Percentiles rank a stretch among this genome's conserved stretches.
phyloP scores from a whole-genome alignment of 2,888 invertebrate genomes.

The Parthenolecanium corni region DNA sequence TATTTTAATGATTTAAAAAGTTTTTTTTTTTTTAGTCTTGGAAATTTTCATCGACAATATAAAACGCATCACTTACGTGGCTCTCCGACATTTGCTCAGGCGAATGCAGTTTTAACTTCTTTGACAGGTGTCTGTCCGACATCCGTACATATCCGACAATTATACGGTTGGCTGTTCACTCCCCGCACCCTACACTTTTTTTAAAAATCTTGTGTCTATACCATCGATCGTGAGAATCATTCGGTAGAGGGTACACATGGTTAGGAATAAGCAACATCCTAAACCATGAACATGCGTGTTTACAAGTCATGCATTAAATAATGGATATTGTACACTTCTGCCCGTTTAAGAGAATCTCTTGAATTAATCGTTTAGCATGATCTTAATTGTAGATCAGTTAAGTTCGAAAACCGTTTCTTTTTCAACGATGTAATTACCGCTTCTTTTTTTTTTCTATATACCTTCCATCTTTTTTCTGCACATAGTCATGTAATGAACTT shows the following conservation, averaged over 20 bases:
- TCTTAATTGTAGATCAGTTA: slow-evolving; percentile 28
- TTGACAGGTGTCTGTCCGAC: slow-evolving; percentile 27
- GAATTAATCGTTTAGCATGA: slow-evolving; percentile 28
- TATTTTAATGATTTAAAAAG: slow-evolving; percentile 16
- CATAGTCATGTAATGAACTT: slow-evolving; percentile 23
- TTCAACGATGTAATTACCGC: slow-evolving; percentile 25
- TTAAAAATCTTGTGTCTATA: slow-evolving; percentile 16
- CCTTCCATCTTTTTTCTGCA: neutral
- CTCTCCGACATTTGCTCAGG: slow-evolving; percentile 22
- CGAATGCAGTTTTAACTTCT: slow-evolving; percentile 26
- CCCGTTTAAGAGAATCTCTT: slow-evolving; percentile 21
- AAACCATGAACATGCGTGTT: slow-evolving; percentile 28
- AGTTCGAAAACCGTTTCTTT: slow-evolving; percentile 24
- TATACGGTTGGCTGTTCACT: slow-evolving; percentile 23
- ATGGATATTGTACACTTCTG: slow-evolving; percentile 26
- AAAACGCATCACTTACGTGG: slow-evolving; percentile 25
- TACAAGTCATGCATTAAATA: slow-evolving; percentile 28
- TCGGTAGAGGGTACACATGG: slow-evolving; percentile 25
- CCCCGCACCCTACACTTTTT: neutral
- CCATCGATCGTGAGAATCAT: slow-evolving; percentile 24
- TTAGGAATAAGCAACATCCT: slow-evolving; percentile 26
- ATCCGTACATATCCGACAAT: slow-evolving; percentile 28
- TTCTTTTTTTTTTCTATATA: slow-evolving; percentile 16
- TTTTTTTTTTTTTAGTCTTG: too few species aligned
- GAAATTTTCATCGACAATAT: neutral